phyloP scores from a whole-genome alignment of 2,113 vertebrate species.

The Pipa parva region DNA sequence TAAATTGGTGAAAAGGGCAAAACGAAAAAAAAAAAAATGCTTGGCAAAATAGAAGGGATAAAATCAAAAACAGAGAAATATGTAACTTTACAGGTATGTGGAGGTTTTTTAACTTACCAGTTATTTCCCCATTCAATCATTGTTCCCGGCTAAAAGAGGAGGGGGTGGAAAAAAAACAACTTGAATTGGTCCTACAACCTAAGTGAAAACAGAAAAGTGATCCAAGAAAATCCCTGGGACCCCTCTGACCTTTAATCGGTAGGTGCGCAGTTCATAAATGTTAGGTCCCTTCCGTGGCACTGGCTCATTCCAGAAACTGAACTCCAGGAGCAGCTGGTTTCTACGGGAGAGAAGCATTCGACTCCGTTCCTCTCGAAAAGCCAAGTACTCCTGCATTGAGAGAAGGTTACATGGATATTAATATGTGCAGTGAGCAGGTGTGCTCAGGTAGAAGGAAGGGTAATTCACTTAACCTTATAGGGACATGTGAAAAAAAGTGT shows the following conservation, averaged over 20 bases:
- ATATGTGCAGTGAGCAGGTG: neutral
- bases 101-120: slow-evolving; percentile 71
- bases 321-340: slow-evolving; percentile 91
- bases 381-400: slow-evolving; percentile 72
- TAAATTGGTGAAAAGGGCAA: neutral
- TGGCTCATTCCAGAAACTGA: slow-evolving; percentile 97
- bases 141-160: slow-evolving; percentile 80
- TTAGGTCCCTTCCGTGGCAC: slow-evolving; percentile 77
- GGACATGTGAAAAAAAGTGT: neutral
- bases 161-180: neutral
- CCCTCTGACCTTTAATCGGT: slow-evolving; percentile 76
- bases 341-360: slow-evolving; percentile 83
- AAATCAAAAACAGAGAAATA: too few species aligned
- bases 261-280: slow-evolving; percentile 88
- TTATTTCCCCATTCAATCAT: slow-evolving; percentile 98
- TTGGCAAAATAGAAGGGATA: neutral
- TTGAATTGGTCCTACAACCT: neutral
- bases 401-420: neutral
- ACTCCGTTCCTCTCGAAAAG: slow-evolving; percentile 82
- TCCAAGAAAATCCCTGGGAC: neutral
- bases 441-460: neutral
- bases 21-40: too few species aligned
- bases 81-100: neutral
- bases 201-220: neutral
- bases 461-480: too few species aligned